Evolutionary conservation across 1,140 invertebrate genomes (phyloP).

Genomic region (Camponotus vicinus): DNA sequence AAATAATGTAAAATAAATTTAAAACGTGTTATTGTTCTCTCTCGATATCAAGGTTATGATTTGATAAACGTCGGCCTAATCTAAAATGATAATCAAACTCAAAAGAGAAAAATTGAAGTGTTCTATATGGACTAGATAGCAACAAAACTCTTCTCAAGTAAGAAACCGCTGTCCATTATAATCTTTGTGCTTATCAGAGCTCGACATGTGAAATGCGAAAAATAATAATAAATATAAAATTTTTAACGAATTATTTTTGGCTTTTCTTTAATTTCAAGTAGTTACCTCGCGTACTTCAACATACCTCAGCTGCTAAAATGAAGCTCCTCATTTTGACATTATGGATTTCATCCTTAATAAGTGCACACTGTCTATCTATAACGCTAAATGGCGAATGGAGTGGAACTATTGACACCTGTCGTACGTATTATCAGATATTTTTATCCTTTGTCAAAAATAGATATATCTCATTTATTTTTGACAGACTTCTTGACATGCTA

Average conservation of each 20-base stretch:
- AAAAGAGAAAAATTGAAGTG: neutral
- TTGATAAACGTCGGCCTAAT: constrained; percentile 8
- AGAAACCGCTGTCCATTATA: neutral
- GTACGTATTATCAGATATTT: constrained; percentile 47
- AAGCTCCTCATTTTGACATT: constrained; percentile 2
- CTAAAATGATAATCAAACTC: constrained; percentile 22
- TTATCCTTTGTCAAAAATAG: constrained; percentile 18
- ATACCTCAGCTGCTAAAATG: neutral
- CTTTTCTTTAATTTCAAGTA: neutral
- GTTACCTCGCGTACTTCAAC: neutral
- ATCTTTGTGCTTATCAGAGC: neutral
- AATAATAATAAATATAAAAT: neutral
- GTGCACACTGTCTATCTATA: constrained; percentile 43
- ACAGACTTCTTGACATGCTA: neutral
- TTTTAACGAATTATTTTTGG: neutral
- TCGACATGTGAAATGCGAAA: neutral
- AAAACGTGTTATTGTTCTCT: neutral
- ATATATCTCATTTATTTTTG: neutral
- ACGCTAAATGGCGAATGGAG: constrained; percentile 74
- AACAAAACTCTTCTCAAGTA: neutral
- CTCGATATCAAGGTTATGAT: constrained; percentile 6
- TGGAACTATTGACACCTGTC: constrained; percentile 61
- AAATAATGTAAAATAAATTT: neutral
- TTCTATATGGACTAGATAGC: neutral
- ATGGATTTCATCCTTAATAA: constrained; percentile 28